These are phyloP conservation scores for Labroides dimidiatus DNA, from an alignment of 2,797 vertebrate genomes.

Conservation along the genomic window DNA sequence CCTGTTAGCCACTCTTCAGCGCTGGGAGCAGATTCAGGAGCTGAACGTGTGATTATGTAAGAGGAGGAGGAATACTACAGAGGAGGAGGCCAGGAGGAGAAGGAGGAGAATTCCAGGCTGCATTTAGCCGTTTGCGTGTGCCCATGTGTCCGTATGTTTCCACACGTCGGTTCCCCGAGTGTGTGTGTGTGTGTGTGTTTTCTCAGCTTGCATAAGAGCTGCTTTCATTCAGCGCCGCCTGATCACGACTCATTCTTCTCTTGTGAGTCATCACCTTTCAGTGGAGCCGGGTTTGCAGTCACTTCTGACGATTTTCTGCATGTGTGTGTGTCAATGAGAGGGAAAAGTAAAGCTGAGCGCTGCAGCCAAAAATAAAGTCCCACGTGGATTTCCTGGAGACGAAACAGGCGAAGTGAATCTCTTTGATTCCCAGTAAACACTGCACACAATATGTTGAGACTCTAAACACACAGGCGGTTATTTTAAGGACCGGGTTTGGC, in stretches of 20 bases:
- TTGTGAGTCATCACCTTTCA: conserved; percentile 68
- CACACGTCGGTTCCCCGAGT: not conserved
- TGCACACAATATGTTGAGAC: not conserved
- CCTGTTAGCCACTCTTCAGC: conserved; percentile 36
- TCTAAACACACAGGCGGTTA: not conserved
- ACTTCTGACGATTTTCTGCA: conserved; percentile 30
- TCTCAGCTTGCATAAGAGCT: conserved; percentile 56
- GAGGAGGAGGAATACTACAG: conserved; percentile 25
- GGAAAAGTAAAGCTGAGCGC: conserved; percentile 21
- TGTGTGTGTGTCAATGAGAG: conserved; percentile 4
- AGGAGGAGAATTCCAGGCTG: conserved; percentile 26
- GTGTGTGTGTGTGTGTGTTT: conserved; percentile 9
- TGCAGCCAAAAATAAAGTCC: conserved; percentile 37
- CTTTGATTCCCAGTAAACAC: conserved; percentile 34
- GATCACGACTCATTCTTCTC: conserved; percentile 69
- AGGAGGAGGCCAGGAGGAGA: not conserved
- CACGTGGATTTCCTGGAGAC: conserved; percentile 19
- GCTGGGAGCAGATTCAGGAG: conserved; percentile 42
- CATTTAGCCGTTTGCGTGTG: conserved; percentile 11
- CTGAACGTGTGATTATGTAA: conserved; percentile 53
- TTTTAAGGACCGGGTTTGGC: conserved; percentile 13
- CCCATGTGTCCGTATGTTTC: too few relatives aligned
- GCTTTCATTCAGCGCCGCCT: conserved; percentile 57
- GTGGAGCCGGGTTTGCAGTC: conserved; percentile 32
- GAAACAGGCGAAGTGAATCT: not conserved